A percentile compares a stretch with the other conserved stretches of the same genome.
These are phyloP conservation scores for Myrmophylax atrothorax DNA, from an alignment of 2,113 vertebrate species.

Conservation along the genomic window DNA sequence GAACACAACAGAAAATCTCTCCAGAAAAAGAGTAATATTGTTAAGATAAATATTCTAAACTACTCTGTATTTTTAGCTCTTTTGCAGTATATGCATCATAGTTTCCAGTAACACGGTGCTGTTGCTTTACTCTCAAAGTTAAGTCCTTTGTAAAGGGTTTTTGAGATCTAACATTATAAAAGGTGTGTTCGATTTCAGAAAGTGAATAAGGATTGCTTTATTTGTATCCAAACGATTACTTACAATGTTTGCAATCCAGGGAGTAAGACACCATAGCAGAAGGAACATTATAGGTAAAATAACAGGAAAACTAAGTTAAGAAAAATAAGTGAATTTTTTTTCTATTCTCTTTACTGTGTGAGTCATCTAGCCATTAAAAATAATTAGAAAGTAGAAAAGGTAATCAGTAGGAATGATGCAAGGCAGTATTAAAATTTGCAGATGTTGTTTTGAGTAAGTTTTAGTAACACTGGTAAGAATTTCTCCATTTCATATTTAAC, in stretches of 20 bases:
- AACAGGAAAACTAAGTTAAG: background rate
- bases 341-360: background rate
- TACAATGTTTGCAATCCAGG: background rate
- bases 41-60: constrained; percentile 20
- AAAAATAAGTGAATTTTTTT: background rate
- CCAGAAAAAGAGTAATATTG: constrained; percentile 15
- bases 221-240: background rate
- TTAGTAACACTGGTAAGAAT: background rate
- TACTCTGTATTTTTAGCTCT: constrained; percentile 2
- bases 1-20: constrained; percentile 31
- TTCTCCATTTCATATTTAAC: background rate
- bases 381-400: background rate
- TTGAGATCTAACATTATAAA: background rate
- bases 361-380: background rate
- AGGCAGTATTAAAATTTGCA: background rate
- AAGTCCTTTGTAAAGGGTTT: background rate
- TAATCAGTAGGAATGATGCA: background rate
- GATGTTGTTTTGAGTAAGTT: background rate
- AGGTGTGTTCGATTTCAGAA: background rate
- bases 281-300: background rate
- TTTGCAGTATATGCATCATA: background rate
- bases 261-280: background rate
- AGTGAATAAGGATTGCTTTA: background rate
- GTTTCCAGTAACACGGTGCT: background rate
- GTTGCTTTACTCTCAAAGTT: background rate